These are phyloP conservation scores for Dioctria linearis DNA, from an alignment of 2,888 invertebrate species.

Conservation along the genomic window DNA sequence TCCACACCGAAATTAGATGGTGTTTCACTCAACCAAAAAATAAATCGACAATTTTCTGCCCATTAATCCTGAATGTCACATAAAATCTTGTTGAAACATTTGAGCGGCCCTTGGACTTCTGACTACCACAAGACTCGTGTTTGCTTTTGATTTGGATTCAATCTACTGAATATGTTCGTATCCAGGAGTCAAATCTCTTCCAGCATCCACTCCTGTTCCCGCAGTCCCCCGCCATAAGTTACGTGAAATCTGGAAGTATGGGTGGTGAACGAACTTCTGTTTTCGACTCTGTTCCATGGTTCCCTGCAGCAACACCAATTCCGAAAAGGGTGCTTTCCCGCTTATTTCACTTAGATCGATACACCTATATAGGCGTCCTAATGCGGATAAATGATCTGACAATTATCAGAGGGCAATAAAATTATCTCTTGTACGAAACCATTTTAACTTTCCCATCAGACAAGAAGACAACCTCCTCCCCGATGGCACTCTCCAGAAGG, in stretches of 20 bases:
- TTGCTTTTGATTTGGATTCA: constrained; percentile 31
- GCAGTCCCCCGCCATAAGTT: constrained; percentile 29
- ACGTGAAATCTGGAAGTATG: not conserved
- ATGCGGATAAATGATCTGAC: constrained; percentile 58
- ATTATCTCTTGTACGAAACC: constrained; percentile 49
- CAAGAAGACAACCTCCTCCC: not conserved
- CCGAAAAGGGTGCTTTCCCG: constrained; percentile 37
- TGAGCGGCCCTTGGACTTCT: constrained; percentile 53
- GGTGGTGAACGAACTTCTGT: constrained; percentile 16
- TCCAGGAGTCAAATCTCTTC: constrained; percentile 17
- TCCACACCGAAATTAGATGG: constrained; percentile 54
- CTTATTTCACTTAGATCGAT: not conserved
- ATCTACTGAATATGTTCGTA: constrained; percentile 17
- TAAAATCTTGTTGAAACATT: constrained; percentile 60
- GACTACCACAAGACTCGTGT: constrained; percentile 35
- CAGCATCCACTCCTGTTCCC: not conserved
- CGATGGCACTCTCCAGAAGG: not conserved
- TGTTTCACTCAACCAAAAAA: constrained; percentile 59
- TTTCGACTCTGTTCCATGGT: not conserved
- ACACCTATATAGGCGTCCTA: constrained; percentile 23
- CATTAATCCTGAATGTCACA: constrained; percentile 59
- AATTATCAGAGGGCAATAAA: constrained; percentile 58
- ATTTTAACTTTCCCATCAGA: constrained; percentile 4
- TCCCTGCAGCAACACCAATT: constrained; percentile 18
- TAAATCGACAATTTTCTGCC: constrained; percentile 59